Percentiles rank a stretch among this genome's conserved stretches.
Conservation (phyloP, 2,888 invertebrate genomes). For the Rotaria macrura region DNA sequence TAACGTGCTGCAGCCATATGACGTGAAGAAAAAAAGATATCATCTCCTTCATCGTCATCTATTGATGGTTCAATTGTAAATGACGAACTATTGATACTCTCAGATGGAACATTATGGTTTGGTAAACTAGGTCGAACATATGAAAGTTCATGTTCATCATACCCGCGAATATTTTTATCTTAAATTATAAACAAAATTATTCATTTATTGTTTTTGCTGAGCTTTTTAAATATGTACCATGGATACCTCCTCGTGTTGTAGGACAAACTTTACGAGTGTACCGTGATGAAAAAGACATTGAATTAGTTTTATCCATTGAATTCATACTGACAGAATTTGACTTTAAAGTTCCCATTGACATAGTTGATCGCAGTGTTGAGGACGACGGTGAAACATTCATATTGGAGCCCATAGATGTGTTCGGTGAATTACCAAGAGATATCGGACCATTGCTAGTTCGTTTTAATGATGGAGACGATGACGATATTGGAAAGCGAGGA, state of each 20-base stretch:
- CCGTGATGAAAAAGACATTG: background rate
- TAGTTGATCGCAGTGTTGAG: background rate
- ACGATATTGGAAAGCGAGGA: background rate
- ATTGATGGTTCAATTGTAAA: conserved; percentile 37
- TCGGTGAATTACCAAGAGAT: background rate
- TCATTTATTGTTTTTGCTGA: background rate
- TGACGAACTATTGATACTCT: background rate
- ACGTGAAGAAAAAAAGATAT: conserved; percentile 65
- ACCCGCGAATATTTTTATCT: background rate
- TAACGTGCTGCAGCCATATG: conserved; percentile 88
- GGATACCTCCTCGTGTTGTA: background rate
- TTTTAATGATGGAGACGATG: background rate
- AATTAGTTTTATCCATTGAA: background rate
- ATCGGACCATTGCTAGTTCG: background rate
- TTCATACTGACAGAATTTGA: background rate
- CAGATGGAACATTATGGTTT: background rate
- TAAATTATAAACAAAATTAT: background rate
- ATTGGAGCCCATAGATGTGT: background rate
- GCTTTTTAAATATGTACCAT: background rate
- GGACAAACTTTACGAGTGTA: background rate
- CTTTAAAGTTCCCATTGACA: background rate
- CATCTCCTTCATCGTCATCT: conserved; percentile 62
- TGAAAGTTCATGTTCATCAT: background rate
- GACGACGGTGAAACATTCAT: background rate
- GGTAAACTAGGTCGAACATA: background rate